Evolutionary conservation across 2,888 invertebrate species (phyloP), one percentile per base, ranked within the genome.

Genomic region (Rhamphomyia laevipes): DNA sequence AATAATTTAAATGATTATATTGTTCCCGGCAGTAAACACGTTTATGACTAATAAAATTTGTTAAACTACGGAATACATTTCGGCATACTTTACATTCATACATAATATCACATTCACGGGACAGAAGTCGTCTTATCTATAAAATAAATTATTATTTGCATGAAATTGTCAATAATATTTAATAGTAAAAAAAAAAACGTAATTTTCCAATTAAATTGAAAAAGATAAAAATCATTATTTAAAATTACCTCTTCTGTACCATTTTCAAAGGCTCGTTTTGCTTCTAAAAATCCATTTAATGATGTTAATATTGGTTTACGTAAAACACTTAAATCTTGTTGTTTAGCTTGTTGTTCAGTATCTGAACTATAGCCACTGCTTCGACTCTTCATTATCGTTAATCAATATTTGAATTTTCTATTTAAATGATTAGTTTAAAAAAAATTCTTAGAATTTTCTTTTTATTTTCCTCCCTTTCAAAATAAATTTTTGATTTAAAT

Each of bases 11-110:
- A 58, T 72, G 61, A 59, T 72, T 73, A 58, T 75, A 80, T 54
- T 74, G 76, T 49, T 77, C 75, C 56, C 70, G 76, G 62, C 93
- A 93, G 65, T 85, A 93, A 37, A 81, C 78, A 51, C 91, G 76
- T 70, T 94, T 94, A 66, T 94, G 94, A 33, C 88, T 82, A 57
- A 93, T 78, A 63, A 92, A 89, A 71, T 93, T 92, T 15, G 84
- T 83, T 55, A 93, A 72, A 64, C 88, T 88, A 57, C 93, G 78
- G 66, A 90, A 93, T 61, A 94, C 75, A 62, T 84, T 88, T 33
- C 84, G 77, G 63, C 94, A 94, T 17, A 86, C 79, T 67, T 84
- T 84, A 69, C 94, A 94, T 69, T 94, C 94, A 69, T 88, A 86
- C 59, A 94, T 77, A 50, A 92, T 70, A 66, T 89, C 87, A 75